phyloP scores from a whole-genome alignment of 2,797 vertebrate genomes.

The Erpetoichthys calabaricus region DNA sequence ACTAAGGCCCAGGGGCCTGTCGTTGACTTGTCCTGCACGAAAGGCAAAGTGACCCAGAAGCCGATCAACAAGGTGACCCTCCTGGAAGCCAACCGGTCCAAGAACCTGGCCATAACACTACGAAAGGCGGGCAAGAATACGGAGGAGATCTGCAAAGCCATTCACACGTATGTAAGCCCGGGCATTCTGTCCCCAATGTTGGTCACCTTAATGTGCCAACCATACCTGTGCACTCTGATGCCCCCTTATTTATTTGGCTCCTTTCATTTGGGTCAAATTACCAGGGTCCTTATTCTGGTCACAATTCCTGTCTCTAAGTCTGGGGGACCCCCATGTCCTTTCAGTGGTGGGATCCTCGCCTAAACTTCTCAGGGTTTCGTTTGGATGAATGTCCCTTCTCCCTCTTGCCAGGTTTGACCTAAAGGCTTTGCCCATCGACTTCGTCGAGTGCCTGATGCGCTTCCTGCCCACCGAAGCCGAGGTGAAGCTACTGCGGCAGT shows the following conservation, averaged over 20 bases:
- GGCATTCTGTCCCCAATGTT: constrained; percentile 13
- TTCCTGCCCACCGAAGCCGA: constrained; percentile 84
- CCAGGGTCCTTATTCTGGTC: too few relatives aligned
- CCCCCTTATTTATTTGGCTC: too few relatives aligned
- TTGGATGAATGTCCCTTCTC: not conserved
- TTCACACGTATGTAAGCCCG: constrained; percentile 63
- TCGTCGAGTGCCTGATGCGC: constrained; percentile 81
- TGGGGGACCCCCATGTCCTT: too few relatives aligned
- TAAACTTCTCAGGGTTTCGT: too few relatives aligned
- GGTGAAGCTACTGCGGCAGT: constrained; percentile 78
- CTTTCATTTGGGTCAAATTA: too few relatives aligned
- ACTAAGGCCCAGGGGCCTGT: constrained; percentile 86
- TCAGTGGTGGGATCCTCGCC: too few relatives aligned
- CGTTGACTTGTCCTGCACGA: constrained; percentile 67
- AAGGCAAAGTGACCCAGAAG: constrained; percentile 76
- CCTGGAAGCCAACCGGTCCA: constrained; percentile 85
- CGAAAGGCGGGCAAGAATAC: constrained; percentile 75
- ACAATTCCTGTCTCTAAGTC: too few relatives aligned
- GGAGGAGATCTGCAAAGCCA: constrained; percentile 90
- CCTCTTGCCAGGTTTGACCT: constrained; percentile 61
- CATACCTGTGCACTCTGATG: too few relatives aligned
- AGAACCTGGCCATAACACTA: constrained; percentile 91
- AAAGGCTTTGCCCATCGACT: constrained; percentile 77
- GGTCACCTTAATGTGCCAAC: not conserved
- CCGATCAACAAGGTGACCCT: constrained; percentile 73